Conservation (phyloP, 2,797 vertebrate species). For the Glossophaga mutica region DNA sequence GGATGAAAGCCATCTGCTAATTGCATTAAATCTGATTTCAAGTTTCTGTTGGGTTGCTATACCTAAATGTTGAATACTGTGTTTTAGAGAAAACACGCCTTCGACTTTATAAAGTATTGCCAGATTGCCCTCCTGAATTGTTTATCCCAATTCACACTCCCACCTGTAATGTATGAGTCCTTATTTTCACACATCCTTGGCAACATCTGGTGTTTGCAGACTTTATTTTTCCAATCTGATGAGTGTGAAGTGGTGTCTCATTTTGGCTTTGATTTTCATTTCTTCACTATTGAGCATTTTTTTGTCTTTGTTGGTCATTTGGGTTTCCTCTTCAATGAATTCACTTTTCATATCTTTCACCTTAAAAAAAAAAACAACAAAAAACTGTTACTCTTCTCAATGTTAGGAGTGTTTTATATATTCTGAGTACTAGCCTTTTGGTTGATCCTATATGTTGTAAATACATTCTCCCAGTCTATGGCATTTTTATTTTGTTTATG, state of each 20-base stretch:
- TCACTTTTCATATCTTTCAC: conserved; percentile 39
- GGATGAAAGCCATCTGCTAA: neutral
- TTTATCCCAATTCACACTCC: conserved; percentile 53
- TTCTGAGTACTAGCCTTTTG: neutral
- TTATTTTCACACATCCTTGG: conserved; percentile 65
- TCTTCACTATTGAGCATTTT: conserved; percentile 52
- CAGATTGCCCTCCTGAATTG: conserved; percentile 46
- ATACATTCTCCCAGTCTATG: neutral
- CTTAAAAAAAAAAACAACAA: neutral
- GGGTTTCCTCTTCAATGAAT: conserved; percentile 36
- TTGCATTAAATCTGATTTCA: neutral
- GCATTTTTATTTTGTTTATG: neutral
- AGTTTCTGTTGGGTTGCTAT: neutral
- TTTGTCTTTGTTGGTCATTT: conserved; percentile 61
- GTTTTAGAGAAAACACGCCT: conserved; percentile 46
- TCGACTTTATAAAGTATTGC: conserved; percentile 20
- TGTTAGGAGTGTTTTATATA: neutral
- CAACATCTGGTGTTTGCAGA: conserved; percentile 73
- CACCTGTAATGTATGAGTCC: conserved; percentile 62
- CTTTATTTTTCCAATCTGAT: conserved; percentile 58
- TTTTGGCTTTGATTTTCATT: conserved; percentile 68
- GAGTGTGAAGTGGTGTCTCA: conserved; percentile 61
- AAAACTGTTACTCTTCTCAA: neutral
- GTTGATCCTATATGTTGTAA: neutral
- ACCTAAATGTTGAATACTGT: conserved; percentile 25